Evolutionary conservation across 2,797 vertebrate genomes (phyloP), one percentile per base, ranked within the genome.

Genomic region (Tragelaphus oryx): DNA sequence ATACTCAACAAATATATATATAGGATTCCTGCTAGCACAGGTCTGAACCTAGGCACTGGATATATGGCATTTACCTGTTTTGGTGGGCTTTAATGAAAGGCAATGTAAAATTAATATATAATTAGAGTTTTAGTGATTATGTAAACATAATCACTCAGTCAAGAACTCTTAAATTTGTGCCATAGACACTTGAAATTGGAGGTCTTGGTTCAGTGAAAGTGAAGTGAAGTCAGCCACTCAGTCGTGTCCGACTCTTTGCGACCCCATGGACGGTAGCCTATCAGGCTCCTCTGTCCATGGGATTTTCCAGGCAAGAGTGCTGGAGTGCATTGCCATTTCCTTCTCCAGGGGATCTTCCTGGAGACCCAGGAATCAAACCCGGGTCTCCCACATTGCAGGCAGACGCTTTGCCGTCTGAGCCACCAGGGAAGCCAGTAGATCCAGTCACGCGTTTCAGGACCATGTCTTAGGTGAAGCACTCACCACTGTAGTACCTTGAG

Each of bases 101-200:
- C 41, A 93, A 0, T 91, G 17, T 85, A 50, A 60, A 28, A 79
- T 46, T 50, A 86, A 30, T 80, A 90, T 82, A 6, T 86, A 65
- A 85, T 92, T 90, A 60, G 86, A 92, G 59, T 41, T 89, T 26
- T 93, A 85, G 33, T 80, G 46, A 71, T 55, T 60, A 81, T 83
- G 8, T 94, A 87, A 75, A 83, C 55, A 89, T 52, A 33, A 33
- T 33, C 33, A 82, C 54, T 84, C 79, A 87, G 1, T 86, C 80
- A 92, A 93, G 57, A 83, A 60, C 68, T 89, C 71, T 57, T 28
- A 85, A 82, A n/a, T 87, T 68, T 68, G 13, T 89, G 37, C 59
- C 20, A 33, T 24, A 26, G 4, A 57, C 20, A 76, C 5, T 74
- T 83, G 54, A 78, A 87, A 62, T 6, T 76, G 65, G 76, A 28